Evolutionary conservation across 2,888 invertebrate genomes (phyloP).

Genomic region (Pristionchus exspectatus): DNA sequence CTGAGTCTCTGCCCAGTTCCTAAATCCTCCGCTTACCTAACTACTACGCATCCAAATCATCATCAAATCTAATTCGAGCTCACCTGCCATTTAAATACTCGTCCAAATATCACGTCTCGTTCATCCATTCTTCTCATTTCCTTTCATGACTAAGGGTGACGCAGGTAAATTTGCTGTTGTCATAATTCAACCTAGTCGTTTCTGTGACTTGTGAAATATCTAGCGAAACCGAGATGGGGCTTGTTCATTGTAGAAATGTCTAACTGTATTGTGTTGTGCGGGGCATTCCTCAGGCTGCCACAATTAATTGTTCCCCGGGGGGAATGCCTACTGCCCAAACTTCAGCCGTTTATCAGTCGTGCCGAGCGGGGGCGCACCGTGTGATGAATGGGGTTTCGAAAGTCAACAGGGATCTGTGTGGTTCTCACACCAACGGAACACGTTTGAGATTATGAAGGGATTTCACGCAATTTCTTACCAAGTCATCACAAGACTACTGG

Average conservation of each 20-base stretch:
- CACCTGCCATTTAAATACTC: not conserved
- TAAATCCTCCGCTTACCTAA: too few relatives aligned
- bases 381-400: not conserved
- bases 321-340: not conserved
- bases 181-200: too few relatives aligned
- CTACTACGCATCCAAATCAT: not conserved
- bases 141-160: not conserved
- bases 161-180: too few relatives aligned
- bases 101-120: not conserved
- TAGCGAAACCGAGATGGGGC: too few relatives aligned
- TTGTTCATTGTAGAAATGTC: not conserved
- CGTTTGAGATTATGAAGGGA: not conserved
- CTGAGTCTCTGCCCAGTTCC: too few relatives aligned
- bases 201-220: too few relatives aligned
- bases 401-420: not conserved
- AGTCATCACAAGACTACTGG: not conserved
- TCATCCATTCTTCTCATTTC: not conserved
- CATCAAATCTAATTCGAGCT: not conserved
- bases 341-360: not conserved
- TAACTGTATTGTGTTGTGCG: not conserved
- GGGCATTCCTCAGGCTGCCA: not conserved
- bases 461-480: too few relatives aligned
- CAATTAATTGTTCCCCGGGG: not conserved
- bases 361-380: not conserved
- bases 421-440: not conserved